Evolutionary conservation across 2,113 vertebrate species (phyloP), one percentile per base, ranked within the genome.

Genomic region (Anguilla japonica): DNA sequence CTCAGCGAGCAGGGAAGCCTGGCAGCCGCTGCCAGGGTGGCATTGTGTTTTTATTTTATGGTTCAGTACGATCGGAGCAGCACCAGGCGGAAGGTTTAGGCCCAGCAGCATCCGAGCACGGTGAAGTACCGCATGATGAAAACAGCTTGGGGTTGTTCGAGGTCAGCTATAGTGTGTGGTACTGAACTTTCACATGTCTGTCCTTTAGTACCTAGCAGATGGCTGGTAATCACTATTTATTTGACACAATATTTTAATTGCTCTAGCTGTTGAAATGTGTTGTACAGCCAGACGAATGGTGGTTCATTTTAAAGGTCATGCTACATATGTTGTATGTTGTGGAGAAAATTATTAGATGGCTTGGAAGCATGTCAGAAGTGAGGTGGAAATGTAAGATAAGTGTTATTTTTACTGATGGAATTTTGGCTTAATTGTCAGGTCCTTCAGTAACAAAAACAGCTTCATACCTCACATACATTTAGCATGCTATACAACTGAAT

Each of bases 201-300:
- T 89, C 83, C 84, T 87, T 87, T 79, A 85, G 81, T 63, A 86
- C 46, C 67, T 83, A 87, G 89, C 90, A 92, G 90, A 91, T 92
- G 92, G 90, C 83, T 89, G 88, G 85, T 90, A 91, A 89, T 88
- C 89, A 87, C 87, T 89, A 87, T 89, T 91, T 92, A 91, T 92
- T 91, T 92, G 88, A 91, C 88, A 88, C 88, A 87, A 89, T 87
- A 88, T 89, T 89, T 90, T 90, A 87, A 90, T 90, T 89, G 86
- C 87, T 85, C 81, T 89, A 84, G 87, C 86, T 87, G 71, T 79
- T 82, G 82, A 80, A 88, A 84, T 82, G 43, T 82, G 82, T 86
- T 84, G 75, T 87, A 84, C 79, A 83, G 82, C 88, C 81, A 87
- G 86, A 92, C 88, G 88, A 85, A 90, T 89, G 84, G 79, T 84